Percentiles rank a stretch among this genome's conserved stretches.
Conservation (phyloP, 1,140 invertebrate species). For the Paramacrobiotus metropolitanus region DNA sequence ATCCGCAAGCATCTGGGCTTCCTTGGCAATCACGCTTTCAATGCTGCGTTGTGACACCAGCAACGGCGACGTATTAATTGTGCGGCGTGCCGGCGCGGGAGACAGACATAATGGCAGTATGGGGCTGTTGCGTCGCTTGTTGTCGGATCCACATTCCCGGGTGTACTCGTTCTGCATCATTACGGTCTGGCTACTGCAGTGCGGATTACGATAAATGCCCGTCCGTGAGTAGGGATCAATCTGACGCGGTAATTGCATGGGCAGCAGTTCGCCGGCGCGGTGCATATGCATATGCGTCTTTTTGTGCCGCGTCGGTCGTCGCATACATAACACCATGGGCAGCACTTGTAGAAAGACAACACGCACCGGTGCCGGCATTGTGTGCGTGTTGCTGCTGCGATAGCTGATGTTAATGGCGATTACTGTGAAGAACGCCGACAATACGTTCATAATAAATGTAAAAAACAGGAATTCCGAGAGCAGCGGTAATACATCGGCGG, state of each 20-base stretch:
- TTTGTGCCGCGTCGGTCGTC: background rate
- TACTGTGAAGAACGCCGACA: slow-evolving; percentile 92
- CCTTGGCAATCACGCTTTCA: background rate
- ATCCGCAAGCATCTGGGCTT: background rate
- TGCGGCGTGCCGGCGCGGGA: background rate
- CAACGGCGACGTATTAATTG: background rate
- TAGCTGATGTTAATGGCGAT: slow-evolving; percentile 99
- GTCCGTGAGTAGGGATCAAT: background rate
- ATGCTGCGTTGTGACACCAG: background rate
- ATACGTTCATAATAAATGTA: slow-evolving; percentile 99
- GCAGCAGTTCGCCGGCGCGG: too few relatives aligned
- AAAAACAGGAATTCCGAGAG: slow-evolving; percentile 97
- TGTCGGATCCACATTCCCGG: background rate
- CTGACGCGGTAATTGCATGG: background rate
- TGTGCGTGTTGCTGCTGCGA: slow-evolving; percentile 58
- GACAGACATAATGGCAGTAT: background rate
- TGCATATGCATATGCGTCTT: background rate
- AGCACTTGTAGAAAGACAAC: background rate
- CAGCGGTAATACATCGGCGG: slow-evolving; percentile 53
- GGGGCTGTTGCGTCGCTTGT: background rate
- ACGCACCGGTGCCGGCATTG: slow-evolving; percentile 75
- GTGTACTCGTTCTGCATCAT: background rate
- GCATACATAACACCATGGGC: background rate
- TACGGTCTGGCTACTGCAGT: background rate
- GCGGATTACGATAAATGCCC: background rate